These are phyloP conservation scores for Netelia virgata DNA, from an alignment of 2,888 invertebrate species.

Conservation along the genomic window DNA sequence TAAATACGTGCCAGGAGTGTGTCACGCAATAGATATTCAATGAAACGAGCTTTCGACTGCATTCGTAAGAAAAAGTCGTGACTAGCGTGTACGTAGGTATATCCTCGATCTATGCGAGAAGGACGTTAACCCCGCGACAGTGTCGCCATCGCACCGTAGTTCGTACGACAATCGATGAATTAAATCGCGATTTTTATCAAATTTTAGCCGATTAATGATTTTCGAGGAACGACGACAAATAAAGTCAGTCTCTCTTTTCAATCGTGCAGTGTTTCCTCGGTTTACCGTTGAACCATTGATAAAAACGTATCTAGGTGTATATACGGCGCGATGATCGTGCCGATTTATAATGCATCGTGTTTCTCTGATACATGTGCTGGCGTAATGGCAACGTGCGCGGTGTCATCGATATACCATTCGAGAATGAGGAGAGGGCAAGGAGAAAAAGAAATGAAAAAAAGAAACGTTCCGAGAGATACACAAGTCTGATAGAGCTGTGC, in stretches of 20 bases:
- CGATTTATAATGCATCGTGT: conserved; percentile 42
- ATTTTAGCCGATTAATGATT: conserved; percentile 42
- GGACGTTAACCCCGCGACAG: conserved; percentile 48
- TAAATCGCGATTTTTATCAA: conserved; percentile 61
- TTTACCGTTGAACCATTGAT: conserved; percentile 66
- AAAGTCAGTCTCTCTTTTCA: conserved; percentile 8
- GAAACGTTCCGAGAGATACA: conserved; percentile 36
- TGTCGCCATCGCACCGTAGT: conserved; percentile 22
- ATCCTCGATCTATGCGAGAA: conserved; percentile 4
- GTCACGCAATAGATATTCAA: conserved; percentile 53
- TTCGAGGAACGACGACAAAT: conserved; percentile 41
- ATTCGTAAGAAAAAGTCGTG: conserved; percentile 55
- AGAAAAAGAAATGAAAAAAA: conserved; percentile 29
- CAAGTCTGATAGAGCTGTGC: conserved; percentile 39
- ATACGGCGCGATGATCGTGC: conserved; percentile 39
- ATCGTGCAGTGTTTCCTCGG: conserved; percentile 12
- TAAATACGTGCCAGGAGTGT: conserved; percentile 1
- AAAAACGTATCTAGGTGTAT: conserved; percentile 26
- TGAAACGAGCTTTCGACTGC: conserved; percentile 54
- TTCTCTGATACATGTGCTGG: conserved; percentile 69
- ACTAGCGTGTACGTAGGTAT: conserved; percentile 21
- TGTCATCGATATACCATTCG: conserved; percentile 53
- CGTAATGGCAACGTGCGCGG: conserved; percentile 63
- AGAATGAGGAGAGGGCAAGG: not conserved
- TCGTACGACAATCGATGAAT: conserved; percentile 49